These are phyloP conservation scores for Caenorhabditis panamensis DNA, from an alignment of 2,888 invertebrate species.

Conservation along the genomic window DNA sequence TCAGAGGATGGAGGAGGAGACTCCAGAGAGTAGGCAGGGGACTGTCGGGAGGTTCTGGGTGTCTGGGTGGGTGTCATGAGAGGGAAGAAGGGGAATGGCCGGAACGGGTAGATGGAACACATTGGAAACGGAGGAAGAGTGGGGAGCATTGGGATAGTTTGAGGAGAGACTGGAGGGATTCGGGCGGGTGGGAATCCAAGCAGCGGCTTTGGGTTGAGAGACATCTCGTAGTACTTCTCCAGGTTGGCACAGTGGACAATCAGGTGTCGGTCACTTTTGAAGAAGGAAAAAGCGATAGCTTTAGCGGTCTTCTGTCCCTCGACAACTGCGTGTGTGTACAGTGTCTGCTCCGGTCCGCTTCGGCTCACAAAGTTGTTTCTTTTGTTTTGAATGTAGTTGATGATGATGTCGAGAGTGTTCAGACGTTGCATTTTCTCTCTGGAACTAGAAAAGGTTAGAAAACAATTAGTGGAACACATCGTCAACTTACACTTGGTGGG, in stretches of 20 bases:
- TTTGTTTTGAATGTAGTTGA: constrained; percentile 54
- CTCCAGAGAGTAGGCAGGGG: constrained; percentile 54
- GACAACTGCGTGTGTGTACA: constrained; percentile 39
- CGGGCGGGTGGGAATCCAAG: constrained; percentile 21
- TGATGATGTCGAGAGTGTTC: constrained; percentile 55
- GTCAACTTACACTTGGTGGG: constrained; percentile 56
- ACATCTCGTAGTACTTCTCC: constrained; percentile 45
- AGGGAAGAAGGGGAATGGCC: constrained; percentile 35
- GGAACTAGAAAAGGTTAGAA: constrained; percentile 20
- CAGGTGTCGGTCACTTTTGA: constrained; percentile 52
- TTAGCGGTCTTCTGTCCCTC: constrained; percentile 54
- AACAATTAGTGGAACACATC: neutral
- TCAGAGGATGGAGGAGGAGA: constrained; percentile 54
- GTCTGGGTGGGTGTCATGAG: neutral
- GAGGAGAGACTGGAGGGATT: constrained; percentile 7
- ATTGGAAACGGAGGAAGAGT: neutral
- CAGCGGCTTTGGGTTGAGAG: constrained; percentile 28
- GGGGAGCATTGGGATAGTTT: neutral
- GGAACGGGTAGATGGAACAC: constrained; percentile 3
- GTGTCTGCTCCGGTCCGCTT: constrained; percentile 36
- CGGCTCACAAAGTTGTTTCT: constrained; percentile 44
- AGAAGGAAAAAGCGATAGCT: constrained; percentile 30
- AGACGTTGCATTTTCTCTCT: constrained; percentile 63
- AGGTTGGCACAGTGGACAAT: constrained; percentile 32
- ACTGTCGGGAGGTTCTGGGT: constrained; percentile 5